Evolutionary conservation across 2,797 vertebrate species (phyloP), one percentile per base, ranked within the genome.

Genomic region (Acanthopagrus latus): DNA sequence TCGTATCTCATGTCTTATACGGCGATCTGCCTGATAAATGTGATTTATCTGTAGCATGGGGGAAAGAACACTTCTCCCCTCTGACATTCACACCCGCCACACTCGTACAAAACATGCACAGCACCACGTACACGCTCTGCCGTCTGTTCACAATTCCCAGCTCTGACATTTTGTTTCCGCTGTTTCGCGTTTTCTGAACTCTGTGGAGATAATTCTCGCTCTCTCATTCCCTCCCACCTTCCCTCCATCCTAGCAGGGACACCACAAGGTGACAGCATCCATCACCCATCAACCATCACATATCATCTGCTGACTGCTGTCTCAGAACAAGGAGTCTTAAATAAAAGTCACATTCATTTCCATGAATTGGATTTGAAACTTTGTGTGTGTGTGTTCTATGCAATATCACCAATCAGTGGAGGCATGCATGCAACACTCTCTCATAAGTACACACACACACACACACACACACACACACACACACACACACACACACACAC

Each of bases 111-210:
- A 89, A 84, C 67, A 81, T 29, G 85, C 83, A 79, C 80, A 47
- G 46, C 81, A 29, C 78, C 75, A 70, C 56, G 74, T 72, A 71
- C 69, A 21, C 78, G 50, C 83, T 87, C 77, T 18, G 77, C 90
- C 89, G 86, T 94, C 92, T 93, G 92, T 88, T 94, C 84, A 51
- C 83, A 88, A 91, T 91, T 92, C 91, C 92, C 93, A 91, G 72
- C 81, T 84, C 88, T 91, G 88, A 90, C 85, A 94, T 91, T 91
- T 92, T 87, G 77, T 86, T 88, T 85, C 71, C 64, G 58, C 85
- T 85, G 86, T 78, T 89, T 92, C 76, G 44, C 86, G 86, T 85
- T 91, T 89, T 87, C 76, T 56, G 77, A 89, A 86, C 80, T 86
- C 81, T 54, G 65, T 25, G 60, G 76, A 87, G 84, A 89, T 78